Base-by-base conservation (phyloP, 35 echinoderm and acorn worm species). In the Patiria miniata region DNA sequence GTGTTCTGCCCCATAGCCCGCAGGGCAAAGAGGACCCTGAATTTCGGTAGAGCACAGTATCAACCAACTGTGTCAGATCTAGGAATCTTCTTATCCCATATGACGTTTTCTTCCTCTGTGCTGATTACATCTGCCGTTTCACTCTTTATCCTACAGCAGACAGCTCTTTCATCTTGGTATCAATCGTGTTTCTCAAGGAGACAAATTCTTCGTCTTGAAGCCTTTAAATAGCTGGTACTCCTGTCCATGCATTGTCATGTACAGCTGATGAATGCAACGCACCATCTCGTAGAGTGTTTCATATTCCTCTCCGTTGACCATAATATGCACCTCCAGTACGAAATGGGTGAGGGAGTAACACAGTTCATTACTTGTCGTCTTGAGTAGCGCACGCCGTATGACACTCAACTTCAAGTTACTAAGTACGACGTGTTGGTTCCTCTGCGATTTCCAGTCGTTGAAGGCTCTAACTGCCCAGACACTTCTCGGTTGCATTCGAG, bases 21-120 rank as follows among this genome's bases (percentile, higher is more conserved):
- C 60, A 86, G 21, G n/a, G 84, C 84, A 57, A 86, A 76, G 51
- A 73, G 65, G 19, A 86, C 29, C 6, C 84, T 60, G 39, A 86
- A 23, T 26, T n/a, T n/a, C 69, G 39, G 38, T 86, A 76, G 8
- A 86, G 8, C 21, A 86, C 16, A 9, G 84, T 86, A 44, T 86
- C 58, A 2, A 86, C 29, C 14, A 86, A 12, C 12, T 12, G 15
- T 40, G 2, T 40, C 32, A 47, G 2, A 40, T n/a, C 44, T 26
- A 37, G 19, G 12, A 33, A 73, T 86, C 28, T 86, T 40, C 10
- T n/a, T n/a, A n/a, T 86, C 28, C 84, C 84, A 86, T 17, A 86
- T 37, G 6, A 21, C 8, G 8, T 73, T 44, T 26, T 69, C 84
- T 19, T 86, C 84, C 14, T 86, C 33, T 2, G 40, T 44, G 40